A percentile compares a stretch with the other conserved stretches of the same genome.
Evolutionary conservation across 2,113 vertebrate genomes (phyloP).

Genomic region (Bombycilla garrulus): DNA sequence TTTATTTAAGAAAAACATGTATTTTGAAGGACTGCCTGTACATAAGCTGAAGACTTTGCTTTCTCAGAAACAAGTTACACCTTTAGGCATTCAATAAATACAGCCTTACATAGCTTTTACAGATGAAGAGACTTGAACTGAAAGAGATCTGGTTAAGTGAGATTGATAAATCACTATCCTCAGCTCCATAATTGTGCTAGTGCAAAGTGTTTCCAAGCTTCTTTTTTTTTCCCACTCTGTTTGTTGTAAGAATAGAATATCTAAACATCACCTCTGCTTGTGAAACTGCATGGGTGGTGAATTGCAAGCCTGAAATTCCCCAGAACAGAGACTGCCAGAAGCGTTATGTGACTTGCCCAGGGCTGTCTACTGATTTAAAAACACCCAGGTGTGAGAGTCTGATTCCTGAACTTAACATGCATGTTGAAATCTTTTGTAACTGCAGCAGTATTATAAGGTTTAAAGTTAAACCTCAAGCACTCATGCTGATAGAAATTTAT

Average conservation of each 20-base stretch:
- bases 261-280: constrained; percentile 53
- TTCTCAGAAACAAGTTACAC: neutral
- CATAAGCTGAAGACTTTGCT: neutral
- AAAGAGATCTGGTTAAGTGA: neutral
- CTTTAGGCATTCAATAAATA: neutral
- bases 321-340: constrained; percentile 48
- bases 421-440: constrained; percentile 13
- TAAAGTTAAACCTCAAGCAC: constrained; percentile 1
- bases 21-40: neutral
- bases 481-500: neutral
- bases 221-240: neutral
- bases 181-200: neutral
- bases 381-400: constrained; percentile 43
- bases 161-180: neutral
- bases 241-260: constrained; percentile 54
- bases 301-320: constrained; percentile 59
- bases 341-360: constrained; percentile 45
- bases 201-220: neutral
- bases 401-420: constrained; percentile 2
- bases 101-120: neutral
- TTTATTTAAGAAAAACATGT: neutral
- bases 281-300: constrained; percentile 68
- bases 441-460: neutral
- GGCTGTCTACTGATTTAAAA: constrained; percentile 37
- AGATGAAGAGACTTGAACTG: neutral